phyloP scores from a whole-genome alignment of 2,797 vertebrate species.

The Heterohyrax brucei region DNA sequence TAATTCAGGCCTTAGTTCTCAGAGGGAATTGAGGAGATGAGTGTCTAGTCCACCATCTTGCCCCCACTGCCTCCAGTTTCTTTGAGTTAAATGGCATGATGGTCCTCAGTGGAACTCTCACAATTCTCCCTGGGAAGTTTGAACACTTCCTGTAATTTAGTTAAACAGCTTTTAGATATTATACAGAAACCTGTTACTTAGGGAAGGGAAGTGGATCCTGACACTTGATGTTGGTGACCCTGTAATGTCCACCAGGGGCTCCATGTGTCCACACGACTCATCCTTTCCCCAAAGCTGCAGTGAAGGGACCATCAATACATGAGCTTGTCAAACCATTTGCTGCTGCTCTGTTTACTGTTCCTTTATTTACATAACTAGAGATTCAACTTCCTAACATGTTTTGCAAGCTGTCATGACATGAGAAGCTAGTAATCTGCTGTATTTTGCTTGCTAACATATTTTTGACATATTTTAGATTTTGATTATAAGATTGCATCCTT shows the following conservation, averaged over 20 bases:
- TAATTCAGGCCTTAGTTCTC: too few species aligned
- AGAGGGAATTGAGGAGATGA: too few species aligned
- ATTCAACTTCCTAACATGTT: conserved; percentile 90
- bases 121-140: conserved; percentile 87
- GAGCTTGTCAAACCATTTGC: conserved; percentile 68
- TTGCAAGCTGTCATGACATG: conserved; percentile 93
- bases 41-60: too few species aligned
- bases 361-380: conserved; percentile 90
- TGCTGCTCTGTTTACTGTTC: conserved; percentile 86
- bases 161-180: conserved; percentile 89
- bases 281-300: not conserved
- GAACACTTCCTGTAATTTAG: conserved; percentile 87
- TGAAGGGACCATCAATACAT: conserved; percentile 68
- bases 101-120: conserved; percentile 84
- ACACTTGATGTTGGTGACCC: conserved; percentile 73
- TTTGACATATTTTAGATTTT: conserved; percentile 93
- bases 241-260: conserved; percentile 70
- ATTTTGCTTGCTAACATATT: conserved; percentile 93
- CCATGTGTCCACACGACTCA: conserved; percentile 58
- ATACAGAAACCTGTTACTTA: conserved; percentile 84
- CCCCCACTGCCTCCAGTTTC: conserved; percentile 68
- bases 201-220: conserved; percentile 87
- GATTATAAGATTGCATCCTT: conserved; percentile 92
- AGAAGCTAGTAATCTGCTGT: conserved; percentile 90
- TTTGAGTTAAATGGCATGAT: conserved; percentile 80